Percentiles rank a stretch among this genome's conserved stretches.
These are phyloP conservation scores for Elachura formosa DNA, from an alignment of 2,113 vertebrate genomes.

Conservation along the genomic window DNA sequence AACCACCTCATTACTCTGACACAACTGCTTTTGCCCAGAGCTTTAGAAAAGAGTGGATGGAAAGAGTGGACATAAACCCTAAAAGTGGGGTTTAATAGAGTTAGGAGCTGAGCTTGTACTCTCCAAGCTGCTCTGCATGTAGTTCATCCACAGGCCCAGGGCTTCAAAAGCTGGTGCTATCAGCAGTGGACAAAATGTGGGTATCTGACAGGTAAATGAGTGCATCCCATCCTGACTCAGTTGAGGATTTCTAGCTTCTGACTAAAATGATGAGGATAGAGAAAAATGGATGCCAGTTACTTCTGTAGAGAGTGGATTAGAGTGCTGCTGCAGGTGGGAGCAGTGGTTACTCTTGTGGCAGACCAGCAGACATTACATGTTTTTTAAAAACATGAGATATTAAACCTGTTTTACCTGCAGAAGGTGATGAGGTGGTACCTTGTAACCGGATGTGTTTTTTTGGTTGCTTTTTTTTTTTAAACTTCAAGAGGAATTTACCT, in stretches of 20 bases:
- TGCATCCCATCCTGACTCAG: neutral
- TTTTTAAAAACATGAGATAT: neutral
- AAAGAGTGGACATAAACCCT: neutral
- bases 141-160: neutral
- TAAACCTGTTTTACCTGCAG: neutral
- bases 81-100: neutral
- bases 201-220: neutral
- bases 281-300: neutral
- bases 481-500: neutral
- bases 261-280: neutral
- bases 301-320: neutral
- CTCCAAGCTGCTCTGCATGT: neutral
- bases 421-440: neutral
- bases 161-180: neutral
- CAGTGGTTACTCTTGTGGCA: neutral
- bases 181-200: neutral
- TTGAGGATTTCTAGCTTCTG: neutral
- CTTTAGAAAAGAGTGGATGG: neutral
- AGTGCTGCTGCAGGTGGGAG: neutral
- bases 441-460: neutral
- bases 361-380: neutral
- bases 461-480: neutral
- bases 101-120: neutral
- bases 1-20: neutral
- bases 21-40: neutral